Evolutionary conservation across 2,888 invertebrate species (phyloP), one percentile per base, ranked within the genome.

Genomic region (Cheiracanthium punctorium): DNA sequence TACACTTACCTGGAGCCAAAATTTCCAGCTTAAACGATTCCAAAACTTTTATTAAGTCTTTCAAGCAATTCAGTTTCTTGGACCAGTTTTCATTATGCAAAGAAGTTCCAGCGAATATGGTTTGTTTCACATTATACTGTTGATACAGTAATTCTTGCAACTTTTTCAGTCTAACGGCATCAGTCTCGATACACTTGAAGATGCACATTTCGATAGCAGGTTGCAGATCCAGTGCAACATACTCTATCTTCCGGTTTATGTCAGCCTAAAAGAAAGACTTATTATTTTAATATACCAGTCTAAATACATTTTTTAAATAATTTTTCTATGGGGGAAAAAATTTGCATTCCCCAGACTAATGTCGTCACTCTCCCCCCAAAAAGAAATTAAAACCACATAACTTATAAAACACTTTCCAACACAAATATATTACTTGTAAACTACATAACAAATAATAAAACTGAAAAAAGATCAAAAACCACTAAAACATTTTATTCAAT

Each of bases 201-300:
- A 85, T 92, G 14, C 92, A 92, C 80, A 92, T 91, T 79, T 93
- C 92, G 0, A 95, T 92, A 69, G 94, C 89, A 24, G 91, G 92
- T 91, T 94, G 94, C 28, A 94, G 93, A 90, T 92, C 92, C 87
- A 93, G 93, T 76, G 93, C 93, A 30, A 95, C 91, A 89, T 94
- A 94, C 90, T 96, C 96, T 67, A 96, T 93, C 91, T 95, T 95
- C 89, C 95, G 93, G 88, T 94, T 94, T 90, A 94, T 94, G 91
- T 95, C 95, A 0, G 93, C 93, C 94, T 94, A 92, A 37, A 93
- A 92, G 33, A 67, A 64, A 84, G 64, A 71, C 37, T n/a, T n/a
- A n/a, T n/a, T n/a, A n/a, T n/a, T n/a, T n/a, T n/a, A n/a, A n/a
- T n/a, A n/a, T n/a, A n/a, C n/a, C n/a, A n/a, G n/a, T n/a, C n/a